Conservation (phyloP, 1,140 invertebrate genomes). For the Augochlora pura region DNA sequence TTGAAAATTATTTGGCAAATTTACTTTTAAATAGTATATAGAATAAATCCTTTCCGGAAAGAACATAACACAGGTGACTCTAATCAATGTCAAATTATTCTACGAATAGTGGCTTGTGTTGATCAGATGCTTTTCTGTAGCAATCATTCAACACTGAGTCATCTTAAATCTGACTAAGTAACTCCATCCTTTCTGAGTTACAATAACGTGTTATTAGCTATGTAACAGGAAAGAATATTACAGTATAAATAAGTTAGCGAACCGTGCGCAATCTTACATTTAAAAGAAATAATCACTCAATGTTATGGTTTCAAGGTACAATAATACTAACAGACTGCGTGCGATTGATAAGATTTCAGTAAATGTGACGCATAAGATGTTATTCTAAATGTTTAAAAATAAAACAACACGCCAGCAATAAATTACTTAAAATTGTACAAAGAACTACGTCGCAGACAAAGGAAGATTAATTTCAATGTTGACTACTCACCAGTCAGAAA, state of each 20-base stretch:
- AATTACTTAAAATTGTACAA: not conserved
- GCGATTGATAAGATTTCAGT: not conserved
- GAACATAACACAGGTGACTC: not conserved
- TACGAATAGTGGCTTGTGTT: not conserved
- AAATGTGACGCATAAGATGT: not conserved
- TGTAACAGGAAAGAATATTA: not conserved
- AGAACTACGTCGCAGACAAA: constrained; percentile 24
- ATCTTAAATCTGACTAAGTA: constrained; percentile 33
- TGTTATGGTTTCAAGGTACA: constrained; percentile 2
- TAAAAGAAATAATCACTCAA: not conserved
- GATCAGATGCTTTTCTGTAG: not conserved
- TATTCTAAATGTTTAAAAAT: not conserved
- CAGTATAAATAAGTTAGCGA: too few relatives aligned
- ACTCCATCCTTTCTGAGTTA: constrained; percentile 40
- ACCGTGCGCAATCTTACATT: not conserved
- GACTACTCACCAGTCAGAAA: constrained; percentile 71
- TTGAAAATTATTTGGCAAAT: too few relatives aligned
- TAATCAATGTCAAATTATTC: not conserved
- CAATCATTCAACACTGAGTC: constrained; percentile 43
- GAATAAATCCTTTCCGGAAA: not conserved
- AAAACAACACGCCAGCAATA: not conserved
- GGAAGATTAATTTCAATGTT: not conserved
- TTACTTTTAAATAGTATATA: too few relatives aligned
- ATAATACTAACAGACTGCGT: constrained; percentile 3
- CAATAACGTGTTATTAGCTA: not conserved